phyloP scores from a whole-genome alignment of 2,113 vertebrate species.

The Canis aureus region DNA sequence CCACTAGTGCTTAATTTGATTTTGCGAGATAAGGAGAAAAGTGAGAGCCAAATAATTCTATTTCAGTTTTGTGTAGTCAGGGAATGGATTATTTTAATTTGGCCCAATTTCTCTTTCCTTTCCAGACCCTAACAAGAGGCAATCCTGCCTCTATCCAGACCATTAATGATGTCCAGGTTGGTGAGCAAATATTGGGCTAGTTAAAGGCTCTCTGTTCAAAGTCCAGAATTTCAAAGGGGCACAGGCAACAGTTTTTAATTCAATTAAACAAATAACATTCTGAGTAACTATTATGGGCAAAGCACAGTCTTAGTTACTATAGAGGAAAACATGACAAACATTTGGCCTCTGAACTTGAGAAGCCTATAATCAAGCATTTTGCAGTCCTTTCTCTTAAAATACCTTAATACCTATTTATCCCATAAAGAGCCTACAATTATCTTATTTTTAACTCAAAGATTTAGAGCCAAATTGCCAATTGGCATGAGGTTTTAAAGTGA shows the following conservation, averaged over 20 bases:
- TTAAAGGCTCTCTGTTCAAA: slow-evolving; percentile 62
- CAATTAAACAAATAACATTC: slow-evolving; percentile 71
- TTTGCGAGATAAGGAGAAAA: slow-evolving; percentile 77
- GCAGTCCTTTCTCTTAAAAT: slow-evolving; percentile 51
- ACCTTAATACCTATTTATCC: slow-evolving; percentile 12
- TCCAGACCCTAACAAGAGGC: slow-evolving; percentile 52
- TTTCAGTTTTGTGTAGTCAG: slow-evolving; percentile 71
- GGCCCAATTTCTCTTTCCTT: slow-evolving; percentile 16
- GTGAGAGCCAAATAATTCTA: slow-evolving; percentile 65
- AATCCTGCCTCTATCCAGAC: slow-evolving; percentile 52
- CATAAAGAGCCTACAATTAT: slow-evolving; percentile 31
- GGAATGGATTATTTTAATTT: slow-evolving; percentile 74
- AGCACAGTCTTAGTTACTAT: background rate
- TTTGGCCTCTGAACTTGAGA: slow-evolving; percentile 44
- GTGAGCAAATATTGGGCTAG: slow-evolving; percentile 69
- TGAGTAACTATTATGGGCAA: background rate
- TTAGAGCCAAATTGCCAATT: background rate
- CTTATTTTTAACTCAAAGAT: slow-evolving; percentile 68
- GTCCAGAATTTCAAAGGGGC: slow-evolving; percentile 74
- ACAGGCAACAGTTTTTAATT: slow-evolving; percentile 58
- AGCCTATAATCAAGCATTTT: slow-evolving; percentile 31
- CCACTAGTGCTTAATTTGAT: slow-evolving; percentile 78
- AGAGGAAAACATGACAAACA: background rate
- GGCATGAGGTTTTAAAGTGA: slow-evolving; percentile 1
- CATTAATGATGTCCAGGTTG: slow-evolving; percentile 63